Conservation (phyloP, 2,113 vertebrate species). For the Syngnathus floridae region DNA sequence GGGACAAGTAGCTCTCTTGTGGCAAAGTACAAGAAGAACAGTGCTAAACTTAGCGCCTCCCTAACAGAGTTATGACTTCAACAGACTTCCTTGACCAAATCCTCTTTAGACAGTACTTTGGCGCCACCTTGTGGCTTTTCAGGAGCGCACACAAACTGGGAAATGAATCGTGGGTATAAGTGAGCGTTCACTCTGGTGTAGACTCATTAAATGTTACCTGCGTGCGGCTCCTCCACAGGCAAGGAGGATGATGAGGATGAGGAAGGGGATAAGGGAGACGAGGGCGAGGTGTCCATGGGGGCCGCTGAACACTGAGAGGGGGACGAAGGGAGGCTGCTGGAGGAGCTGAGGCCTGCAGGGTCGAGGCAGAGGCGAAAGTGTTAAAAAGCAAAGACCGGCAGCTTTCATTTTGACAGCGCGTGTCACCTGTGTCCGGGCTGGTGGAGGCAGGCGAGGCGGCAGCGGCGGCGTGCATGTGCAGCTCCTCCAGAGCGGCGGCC, state of each 20-base stretch:
- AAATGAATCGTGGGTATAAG: no score
- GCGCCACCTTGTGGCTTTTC: no score
- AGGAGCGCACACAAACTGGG: no score
- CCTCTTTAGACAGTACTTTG: no score
- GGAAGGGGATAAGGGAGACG: conserved; percentile 66
- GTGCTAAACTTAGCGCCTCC: no score
- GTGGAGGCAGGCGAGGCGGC: conserved; percentile 72
- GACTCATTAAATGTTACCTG: conserved; percentile 24
- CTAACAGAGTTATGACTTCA: no score
- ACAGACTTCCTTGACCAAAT: no score
- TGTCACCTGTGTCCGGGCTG: conserved; percentile 80
- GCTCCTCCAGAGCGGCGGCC: conserved; percentile 76
- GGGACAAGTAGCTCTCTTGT: no score
- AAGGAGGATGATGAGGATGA: conserved; percentile 58
- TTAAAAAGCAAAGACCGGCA: neutral
- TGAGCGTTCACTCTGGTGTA: neutral
- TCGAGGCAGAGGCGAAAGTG: no score
- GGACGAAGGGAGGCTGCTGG: conserved; percentile 77
- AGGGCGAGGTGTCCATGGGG: conserved; percentile 70
- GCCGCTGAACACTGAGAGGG: conserved; percentile 75
- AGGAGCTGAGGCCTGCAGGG: conserved; percentile 68
- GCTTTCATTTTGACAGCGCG: neutral
- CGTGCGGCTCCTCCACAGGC: conserved; percentile 29
- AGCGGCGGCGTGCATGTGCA: conserved; percentile 60
- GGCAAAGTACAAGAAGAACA: no score